Percentiles rank a stretch among this genome's conserved stretches.
Conservation (phyloP, 1,140 invertebrate species). For the Scaptodrosophila lebanonensis region DNA sequence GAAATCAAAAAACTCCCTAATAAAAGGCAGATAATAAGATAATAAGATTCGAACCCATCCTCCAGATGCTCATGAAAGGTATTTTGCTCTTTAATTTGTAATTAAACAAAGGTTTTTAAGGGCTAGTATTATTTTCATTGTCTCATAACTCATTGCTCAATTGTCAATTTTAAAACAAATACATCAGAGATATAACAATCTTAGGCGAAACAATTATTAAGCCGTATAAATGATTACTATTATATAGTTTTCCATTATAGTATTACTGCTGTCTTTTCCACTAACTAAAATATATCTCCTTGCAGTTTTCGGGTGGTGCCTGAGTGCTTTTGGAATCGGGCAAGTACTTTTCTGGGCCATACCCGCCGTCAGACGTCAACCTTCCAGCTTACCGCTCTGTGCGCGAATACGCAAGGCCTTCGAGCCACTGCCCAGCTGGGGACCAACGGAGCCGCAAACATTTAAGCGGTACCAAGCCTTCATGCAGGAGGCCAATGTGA, state of each 20-base stretch:
- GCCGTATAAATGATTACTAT: too few relatives aligned
- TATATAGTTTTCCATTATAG: too few relatives aligned
- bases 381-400: conserved; percentile 51
- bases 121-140: too few relatives aligned
- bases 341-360: conserved; percentile 80
- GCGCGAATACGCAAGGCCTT: conserved; percentile 78
- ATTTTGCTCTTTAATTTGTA: too few relatives aligned
- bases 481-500: conserved; percentile 42
- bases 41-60: too few relatives aligned
- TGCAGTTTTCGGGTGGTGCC: conserved; percentile 80
- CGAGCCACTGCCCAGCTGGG: conserved; percentile 79
- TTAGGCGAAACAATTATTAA: too few relatives aligned
- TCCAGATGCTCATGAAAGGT: too few relatives aligned
- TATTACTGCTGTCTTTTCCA: neutral
- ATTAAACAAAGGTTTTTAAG: too few relatives aligned
- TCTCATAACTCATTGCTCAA: too few relatives aligned
- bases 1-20: too few relatives aligned
- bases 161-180: neutral
- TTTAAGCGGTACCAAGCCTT: conserved; percentile 62
- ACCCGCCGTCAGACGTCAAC: conserved; percentile 60
- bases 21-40: too few relatives aligned
- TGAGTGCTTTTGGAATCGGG: conserved; percentile 80
- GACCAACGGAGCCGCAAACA: conserved; percentile 75
- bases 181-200: too few relatives aligned
- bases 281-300: conserved; percentile 31